These are phyloP conservation scores for Coelinius sp. DNA, from an alignment of 2,888 invertebrate genomes.

Conservation along the genomic window DNA sequence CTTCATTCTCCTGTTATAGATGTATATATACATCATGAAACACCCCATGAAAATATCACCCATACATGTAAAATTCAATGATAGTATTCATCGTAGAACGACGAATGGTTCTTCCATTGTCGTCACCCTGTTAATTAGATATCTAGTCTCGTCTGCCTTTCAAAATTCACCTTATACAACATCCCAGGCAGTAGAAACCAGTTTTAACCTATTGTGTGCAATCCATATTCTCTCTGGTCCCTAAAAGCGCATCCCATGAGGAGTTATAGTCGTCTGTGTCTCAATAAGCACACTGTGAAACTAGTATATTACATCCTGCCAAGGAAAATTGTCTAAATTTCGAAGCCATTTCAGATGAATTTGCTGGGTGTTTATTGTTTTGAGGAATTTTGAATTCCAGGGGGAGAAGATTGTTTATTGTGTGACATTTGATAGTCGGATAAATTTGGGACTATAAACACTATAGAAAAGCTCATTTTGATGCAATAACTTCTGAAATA, in stretches of 20 bases:
- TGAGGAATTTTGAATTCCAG: background rate
- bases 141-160: slow-evolving; percentile 64
- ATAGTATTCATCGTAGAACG: slow-evolving; percentile 64
- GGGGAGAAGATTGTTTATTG: slow-evolving; percentile 9
- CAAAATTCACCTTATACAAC: slow-evolving; percentile 64
- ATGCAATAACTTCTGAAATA: too few relatives aligned
- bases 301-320: slow-evolving; percentile 6
- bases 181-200: slow-evolving; percentile 38
- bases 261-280: slow-evolving; percentile 6
- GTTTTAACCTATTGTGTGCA: slow-evolving; percentile 31
- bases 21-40: slow-evolving; percentile 13
- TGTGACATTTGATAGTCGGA: too few relatives aligned
- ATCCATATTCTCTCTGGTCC: slow-evolving; percentile 15
- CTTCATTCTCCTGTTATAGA: slow-evolving; percentile 5
- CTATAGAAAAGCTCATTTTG: too few relatives aligned
- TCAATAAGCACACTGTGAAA: slow-evolving; percentile 7
- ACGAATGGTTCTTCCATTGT: slow-evolving; percentile 68
- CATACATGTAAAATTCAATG: slow-evolving; percentile 41
- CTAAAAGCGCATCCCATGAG: slow-evolving; percentile 10
- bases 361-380: background rate
- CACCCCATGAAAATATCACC: slow-evolving; percentile 1
- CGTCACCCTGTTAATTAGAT: slow-evolving; percentile 68
- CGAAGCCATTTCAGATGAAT: background rate
- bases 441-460: slow-evolving; percentile 39
- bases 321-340: background rate